These are phyloP conservation scores for Heteractis magnifica DNA, from an alignment of 92 coral and sea anemone species.

Conservation along the genomic window DNA sequence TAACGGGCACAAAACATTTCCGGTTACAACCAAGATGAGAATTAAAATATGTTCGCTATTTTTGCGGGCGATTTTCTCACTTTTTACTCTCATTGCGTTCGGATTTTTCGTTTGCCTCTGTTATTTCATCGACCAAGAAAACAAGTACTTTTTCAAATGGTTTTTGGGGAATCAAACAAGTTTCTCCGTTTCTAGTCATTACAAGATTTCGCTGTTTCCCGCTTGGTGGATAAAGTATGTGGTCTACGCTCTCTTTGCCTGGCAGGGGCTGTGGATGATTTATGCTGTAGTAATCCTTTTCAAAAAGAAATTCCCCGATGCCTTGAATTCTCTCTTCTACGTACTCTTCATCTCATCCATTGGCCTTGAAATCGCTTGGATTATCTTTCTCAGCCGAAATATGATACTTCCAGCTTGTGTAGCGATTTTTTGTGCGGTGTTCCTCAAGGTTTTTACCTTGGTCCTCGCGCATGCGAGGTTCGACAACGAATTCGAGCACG, in stretches of 20 bases:
- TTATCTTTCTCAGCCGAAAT: slow-evolving; percentile 21
- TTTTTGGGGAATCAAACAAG: slow-evolving; percentile 21
- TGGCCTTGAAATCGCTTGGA: slow-evolving; percentile 28
- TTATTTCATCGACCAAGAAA: slow-evolving; percentile 8
- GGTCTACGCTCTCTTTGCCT: slow-evolving; percentile 8
- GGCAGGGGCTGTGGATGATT: slow-evolving; percentile 30
- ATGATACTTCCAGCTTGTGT: slow-evolving; percentile 34
- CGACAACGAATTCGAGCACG: slow-evolving; percentile 24
- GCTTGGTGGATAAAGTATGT: slow-evolving; percentile 28
- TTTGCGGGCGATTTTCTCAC: slow-evolving; percentile 15
- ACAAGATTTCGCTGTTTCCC: background rate
- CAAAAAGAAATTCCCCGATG: slow-evolving; percentile 30
- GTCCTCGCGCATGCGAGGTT: slow-evolving; percentile 32
- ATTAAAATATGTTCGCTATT: background rate
- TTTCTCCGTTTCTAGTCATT: slow-evolving; percentile 6
- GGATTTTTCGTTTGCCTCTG: slow-evolving; percentile 9
- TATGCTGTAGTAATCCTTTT: slow-evolving; percentile 24
- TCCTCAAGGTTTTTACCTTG: slow-evolving; percentile 43
- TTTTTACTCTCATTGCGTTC: slow-evolving; percentile 19
- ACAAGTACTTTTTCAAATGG: slow-evolving; percentile 28
- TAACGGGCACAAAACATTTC: background rate
- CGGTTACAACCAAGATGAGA: background rate
- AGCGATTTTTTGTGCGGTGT: slow-evolving; percentile 28
- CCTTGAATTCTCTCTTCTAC: slow-evolving; percentile 13
- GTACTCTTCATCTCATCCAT: slow-evolving; percentile 22